A percentile compares a stretch with the other conserved stretches of the same genome.
Evolutionary conservation across 2,113 vertebrate species (phyloP).

Genomic region (Takifugu flavidus): DNA sequence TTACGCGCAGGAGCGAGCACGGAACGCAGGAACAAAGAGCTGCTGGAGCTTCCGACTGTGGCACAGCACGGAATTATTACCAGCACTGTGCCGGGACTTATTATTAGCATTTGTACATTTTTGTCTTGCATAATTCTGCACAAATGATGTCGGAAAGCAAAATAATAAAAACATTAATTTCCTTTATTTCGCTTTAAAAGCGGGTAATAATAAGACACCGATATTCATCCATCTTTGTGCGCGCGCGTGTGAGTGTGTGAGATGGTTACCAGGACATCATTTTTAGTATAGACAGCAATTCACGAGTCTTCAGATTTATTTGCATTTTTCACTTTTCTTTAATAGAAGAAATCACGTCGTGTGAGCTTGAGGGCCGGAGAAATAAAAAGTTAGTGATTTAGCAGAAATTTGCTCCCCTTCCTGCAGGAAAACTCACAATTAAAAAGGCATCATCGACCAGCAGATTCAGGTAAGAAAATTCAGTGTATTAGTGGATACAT

Average conservation of each 20-base stretch:
- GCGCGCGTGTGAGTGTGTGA: too few relatives aligned
- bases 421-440: constrained; percentile 18
- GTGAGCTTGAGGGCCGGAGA: constrained; percentile 8
- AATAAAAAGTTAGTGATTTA: constrained; percentile 26
- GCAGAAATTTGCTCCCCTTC: constrained; percentile 14
- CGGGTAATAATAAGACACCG: too few relatives aligned
- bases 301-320: constrained; percentile 10
- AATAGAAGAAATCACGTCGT: constrained; percentile 12
- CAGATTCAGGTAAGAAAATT: constrained; percentile 30
- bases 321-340: constrained; percentile 14
- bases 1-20: background rate
- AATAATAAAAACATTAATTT: too few relatives aligned
- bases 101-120: too few relatives aligned
- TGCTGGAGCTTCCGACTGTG: too few relatives aligned
- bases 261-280: too few relatives aligned
- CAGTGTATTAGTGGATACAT: constrained; percentile 41
- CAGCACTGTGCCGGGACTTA: too few relatives aligned
- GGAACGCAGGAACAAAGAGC: constrained; percentile 39
- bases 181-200: too few relatives aligned
- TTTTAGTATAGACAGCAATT: background rate
- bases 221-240: too few relatives aligned
- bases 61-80: too few relatives aligned
- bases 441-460: constrained; percentile 19
- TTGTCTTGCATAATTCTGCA: too few relatives aligned
- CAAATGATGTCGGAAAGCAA: too few relatives aligned